Base-by-base conservation (phyloP, 2,888 invertebrate genomes). In the Acrobasis repandana region DNA sequence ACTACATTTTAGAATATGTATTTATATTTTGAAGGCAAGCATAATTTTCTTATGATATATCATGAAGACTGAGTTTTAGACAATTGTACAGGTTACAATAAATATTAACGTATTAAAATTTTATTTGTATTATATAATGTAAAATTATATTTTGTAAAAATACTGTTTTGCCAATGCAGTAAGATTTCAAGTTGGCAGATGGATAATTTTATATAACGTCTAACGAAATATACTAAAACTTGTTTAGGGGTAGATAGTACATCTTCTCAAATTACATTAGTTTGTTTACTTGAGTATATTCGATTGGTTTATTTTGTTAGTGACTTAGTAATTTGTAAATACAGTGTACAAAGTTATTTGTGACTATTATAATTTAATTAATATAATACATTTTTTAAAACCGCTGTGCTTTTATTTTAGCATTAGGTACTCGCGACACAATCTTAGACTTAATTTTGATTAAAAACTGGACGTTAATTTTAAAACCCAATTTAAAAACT, bases 21-120 rank as follows among this genome's bases (percentile, higher is more conserved):
- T 36, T 43, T 2, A 38, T 1, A 46, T 56, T 58, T 58, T n/a
- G 46, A 52, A 46, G 68, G 71, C 75, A 67, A 70, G 76, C 74
- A 70, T 72, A 70, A 38, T 56, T 58, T 38, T 51, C 15, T 43
- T 62, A 11, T 69, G 54, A 63, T 59, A 56, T 61, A 54, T 61
- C 63, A 61, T 63, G 51, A 49, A 46, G 60, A 62, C 56, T 64
- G 58, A 60, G 36, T 71, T 70, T 56, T 65, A 71, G 73, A 74
- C 73, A 64, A 69, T 76, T 77, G 78, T 82, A 82, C 80, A 65
- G 80, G 77, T 63, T 77, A 74, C 77, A 75, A 74, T 73, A 18
- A 63, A 62, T 65, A 62, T 62, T 58, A 59, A 33, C 50, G 33
- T 51, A 57, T 62, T 18, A 61, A 34, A 52, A 49, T 58, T 52